phyloP scores from a whole-genome alignment of 2,797 vertebrate genomes.

The Parauchenoglanis ngamensis region DNA sequence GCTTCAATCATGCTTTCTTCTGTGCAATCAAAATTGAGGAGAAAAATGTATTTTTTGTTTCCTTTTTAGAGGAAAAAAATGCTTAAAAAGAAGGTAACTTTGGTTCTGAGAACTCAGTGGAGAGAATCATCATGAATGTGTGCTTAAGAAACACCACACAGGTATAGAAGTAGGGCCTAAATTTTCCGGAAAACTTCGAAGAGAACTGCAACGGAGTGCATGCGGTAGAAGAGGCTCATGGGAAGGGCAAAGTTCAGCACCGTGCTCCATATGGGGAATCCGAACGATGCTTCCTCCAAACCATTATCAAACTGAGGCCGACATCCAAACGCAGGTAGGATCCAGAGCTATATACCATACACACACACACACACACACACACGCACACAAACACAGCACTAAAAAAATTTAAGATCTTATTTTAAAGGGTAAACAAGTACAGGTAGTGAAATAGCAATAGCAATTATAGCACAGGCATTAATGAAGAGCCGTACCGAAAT shows the following conservation, averaged over 20 bases:
- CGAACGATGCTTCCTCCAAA: constrained; percentile 89
- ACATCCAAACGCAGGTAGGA: constrained; percentile 93
- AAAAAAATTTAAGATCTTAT: not conserved
- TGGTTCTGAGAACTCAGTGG: constrained; percentile 37
- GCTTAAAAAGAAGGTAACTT: not conserved
- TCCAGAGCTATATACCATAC: constrained; percentile 85
- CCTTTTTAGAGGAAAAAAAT: not conserved
- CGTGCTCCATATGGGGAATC: constrained; percentile 91
- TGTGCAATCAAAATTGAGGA: constrained; percentile 2
- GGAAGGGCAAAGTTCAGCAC: constrained; percentile 96
- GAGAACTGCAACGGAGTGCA: constrained; percentile 94
- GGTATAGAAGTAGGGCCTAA: constrained; percentile 57
- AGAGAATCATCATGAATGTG: not conserved
- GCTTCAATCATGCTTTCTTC: not conserved
- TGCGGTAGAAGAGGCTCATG: constrained; percentile 96
- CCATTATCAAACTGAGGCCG: constrained; percentile 94
- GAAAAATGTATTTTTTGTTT: not conserved
- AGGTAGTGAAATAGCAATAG: no score
- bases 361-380: constrained; percentile 21
- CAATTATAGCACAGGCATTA: not conserved
- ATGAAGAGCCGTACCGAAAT: constrained; percentile 84
- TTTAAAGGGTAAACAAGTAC: not conserved
- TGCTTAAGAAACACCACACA: not conserved
- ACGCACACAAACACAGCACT: constrained; percentile 2
- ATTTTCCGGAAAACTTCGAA: constrained; percentile 87